phyloP scores from a whole-genome alignment of 2,888 invertebrate species.

The Cotesia congregata region DNA sequence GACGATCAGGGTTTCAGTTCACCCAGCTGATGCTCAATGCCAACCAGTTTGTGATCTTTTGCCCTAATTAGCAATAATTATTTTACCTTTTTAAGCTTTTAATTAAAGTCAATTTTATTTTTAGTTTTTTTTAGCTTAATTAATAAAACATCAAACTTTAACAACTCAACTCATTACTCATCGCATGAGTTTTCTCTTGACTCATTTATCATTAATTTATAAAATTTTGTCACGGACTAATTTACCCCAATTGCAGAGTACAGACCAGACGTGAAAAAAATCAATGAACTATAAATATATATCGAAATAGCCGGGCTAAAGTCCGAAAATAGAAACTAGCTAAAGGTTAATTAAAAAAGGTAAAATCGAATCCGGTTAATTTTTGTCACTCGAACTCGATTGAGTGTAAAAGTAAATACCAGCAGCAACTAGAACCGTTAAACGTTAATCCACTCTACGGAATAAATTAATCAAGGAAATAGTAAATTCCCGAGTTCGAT shows the following conservation, averaged over 20 bases:
- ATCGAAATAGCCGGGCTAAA: no score
- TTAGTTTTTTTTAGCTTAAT: no score
- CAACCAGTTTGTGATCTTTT: background rate
- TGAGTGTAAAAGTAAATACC: background rate
- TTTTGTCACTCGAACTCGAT: background rate
- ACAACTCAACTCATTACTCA: no score
- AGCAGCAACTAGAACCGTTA: background rate
- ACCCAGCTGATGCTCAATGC: slow-evolving; percentile 1
- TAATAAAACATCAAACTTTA: no score
- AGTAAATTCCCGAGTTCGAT: slow-evolving; percentile 11
- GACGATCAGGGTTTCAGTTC: slow-evolving; percentile 11
- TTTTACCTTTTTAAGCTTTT: background rate
- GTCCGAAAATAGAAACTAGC: no score
- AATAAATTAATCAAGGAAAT: slow-evolving; percentile 10
- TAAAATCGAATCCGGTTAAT: background rate
- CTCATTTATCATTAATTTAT: no score
- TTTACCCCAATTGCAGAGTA: no score
- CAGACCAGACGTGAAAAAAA: no score
- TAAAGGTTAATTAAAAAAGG: background rate
- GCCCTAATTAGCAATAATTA: background rate
- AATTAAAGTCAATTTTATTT: background rate
- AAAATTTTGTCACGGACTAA: no score
- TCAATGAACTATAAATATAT: no score
- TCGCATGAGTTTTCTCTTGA: no score
- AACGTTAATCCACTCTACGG: background rate